Evolutionary conservation across 2,113 vertebrate genomes (phyloP).

Genomic region (Emydocephalus ijimae): DNA sequence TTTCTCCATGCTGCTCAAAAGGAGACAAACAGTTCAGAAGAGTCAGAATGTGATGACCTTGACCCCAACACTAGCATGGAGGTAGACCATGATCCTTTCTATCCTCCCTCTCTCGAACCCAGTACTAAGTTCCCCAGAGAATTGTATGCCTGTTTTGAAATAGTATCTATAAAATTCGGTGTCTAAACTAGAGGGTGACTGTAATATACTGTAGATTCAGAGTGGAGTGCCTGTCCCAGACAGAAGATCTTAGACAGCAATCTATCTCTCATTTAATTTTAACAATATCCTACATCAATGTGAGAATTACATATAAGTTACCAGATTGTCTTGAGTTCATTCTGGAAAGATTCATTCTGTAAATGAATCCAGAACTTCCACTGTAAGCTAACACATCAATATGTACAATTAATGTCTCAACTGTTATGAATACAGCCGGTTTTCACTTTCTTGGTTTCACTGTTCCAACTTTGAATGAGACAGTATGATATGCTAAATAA

Average conservation of each 20-base stretch:
- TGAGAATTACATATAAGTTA: neutral
- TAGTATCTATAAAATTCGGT: constrained; percentile 9
- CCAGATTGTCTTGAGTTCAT: neutral
- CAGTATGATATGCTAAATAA: neutral
- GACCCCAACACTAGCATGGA: constrained; percentile 98
- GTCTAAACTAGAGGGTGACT: neutral
- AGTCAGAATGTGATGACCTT: constrained; percentile 97
- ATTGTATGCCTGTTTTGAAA: constrained; percentile 9
- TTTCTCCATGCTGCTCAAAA: constrained; percentile 78
- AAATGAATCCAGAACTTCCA: neutral
- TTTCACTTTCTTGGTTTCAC: neutral
- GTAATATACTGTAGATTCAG: neutral
- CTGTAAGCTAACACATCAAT: neutral
- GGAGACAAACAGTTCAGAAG: constrained; percentile 95
- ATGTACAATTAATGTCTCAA: neutral
- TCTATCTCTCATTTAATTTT: neutral
- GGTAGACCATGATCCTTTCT: constrained; percentile 78
- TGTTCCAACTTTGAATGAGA: neutral
- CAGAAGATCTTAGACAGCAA: neutral
- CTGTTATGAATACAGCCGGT: neutral
- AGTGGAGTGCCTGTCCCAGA: neutral
- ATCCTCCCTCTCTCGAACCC: constrained; percentile 25
- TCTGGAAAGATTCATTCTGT: neutral
- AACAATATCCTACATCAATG: neutral
- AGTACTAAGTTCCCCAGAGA: neutral